phyloP scores from a whole-genome alignment of 2,797 vertebrate species.

The Psittacula derbiana region DNA sequence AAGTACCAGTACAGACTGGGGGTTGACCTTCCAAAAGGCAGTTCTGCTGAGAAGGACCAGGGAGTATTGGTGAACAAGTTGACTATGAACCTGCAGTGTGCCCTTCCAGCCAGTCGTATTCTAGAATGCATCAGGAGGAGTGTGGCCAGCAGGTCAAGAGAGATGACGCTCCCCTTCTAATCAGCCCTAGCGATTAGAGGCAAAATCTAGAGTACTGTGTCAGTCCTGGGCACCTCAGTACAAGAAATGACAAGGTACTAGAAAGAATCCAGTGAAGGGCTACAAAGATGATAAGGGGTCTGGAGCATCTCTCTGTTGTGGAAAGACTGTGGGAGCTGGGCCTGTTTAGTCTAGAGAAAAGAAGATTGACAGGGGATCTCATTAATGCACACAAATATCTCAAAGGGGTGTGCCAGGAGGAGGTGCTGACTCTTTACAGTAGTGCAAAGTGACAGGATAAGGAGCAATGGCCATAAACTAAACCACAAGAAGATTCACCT shows the following conservation, averaged over 20 bases:
- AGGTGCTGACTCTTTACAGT: too few relatives aligned
- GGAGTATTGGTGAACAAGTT: not conserved
- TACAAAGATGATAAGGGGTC: not conserved
- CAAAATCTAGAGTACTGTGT: not conserved
- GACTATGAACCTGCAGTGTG: not conserved
- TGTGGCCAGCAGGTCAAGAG: not conserved
- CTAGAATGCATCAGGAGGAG: not conserved
- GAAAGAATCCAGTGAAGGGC: not conserved
- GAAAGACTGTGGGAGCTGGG: not conserved
- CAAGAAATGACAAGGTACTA: not conserved
- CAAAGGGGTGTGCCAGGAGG: too few relatives aligned
- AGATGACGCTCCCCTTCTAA: not conserved
- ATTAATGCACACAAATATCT: too few relatives aligned
- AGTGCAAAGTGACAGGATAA: too few relatives aligned
- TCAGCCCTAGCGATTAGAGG: not conserved
- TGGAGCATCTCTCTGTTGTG: not conserved
- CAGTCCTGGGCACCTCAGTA: not conserved
- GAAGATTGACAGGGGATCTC: not conserved
- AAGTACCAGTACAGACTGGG: not conserved
- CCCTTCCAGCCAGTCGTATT: not conserved
- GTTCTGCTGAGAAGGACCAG: not conserved
- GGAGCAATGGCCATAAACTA: too few relatives aligned
- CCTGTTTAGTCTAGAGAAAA: not conserved
- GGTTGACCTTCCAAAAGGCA: not conserved
- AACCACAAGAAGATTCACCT: too few relatives aligned